phyloP scores from a whole-genome alignment of 2,888 invertebrate species.

The Mythimna vitellina region DNA sequence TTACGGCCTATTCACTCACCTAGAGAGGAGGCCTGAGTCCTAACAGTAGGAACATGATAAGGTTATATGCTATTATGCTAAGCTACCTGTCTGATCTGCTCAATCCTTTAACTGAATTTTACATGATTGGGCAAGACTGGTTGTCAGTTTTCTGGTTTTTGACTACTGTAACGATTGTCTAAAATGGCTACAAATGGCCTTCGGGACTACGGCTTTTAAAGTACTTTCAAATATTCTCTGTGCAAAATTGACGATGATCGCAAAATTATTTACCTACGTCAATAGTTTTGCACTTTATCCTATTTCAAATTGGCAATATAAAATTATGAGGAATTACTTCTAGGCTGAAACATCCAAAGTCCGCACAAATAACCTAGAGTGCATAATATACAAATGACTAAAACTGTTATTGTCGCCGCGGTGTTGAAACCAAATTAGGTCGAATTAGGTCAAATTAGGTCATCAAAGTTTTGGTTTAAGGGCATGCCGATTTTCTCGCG shows the following conservation, averaged over 20 bases:
- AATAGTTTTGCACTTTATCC: conserved; percentile 8
- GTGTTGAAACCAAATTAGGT: too few species aligned
- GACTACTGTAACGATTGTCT: not conserved
- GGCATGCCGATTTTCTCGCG: not conserved
- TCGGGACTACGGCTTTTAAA: not conserved
- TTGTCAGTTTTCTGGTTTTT: not conserved
- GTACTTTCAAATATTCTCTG: not conserved
- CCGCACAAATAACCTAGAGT: not conserved
- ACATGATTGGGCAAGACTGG: not conserved
- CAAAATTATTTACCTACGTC: not conserved
- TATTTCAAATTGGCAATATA: conserved; percentile 2
- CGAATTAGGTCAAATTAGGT: not conserved
- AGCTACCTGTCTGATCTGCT: too few species aligned
- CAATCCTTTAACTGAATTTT: not conserved
- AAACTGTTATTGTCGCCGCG: too few species aligned
- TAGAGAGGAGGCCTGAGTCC: too few species aligned
- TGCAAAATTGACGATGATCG: not conserved
- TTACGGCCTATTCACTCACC: too few species aligned
- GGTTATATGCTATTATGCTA: too few species aligned
- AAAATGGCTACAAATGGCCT: not conserved
- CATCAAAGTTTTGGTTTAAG: not conserved
- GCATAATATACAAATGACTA: not conserved
- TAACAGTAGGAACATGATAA: too few species aligned
- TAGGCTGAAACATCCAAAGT: not conserved
- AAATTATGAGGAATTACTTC: not conserved